These are phyloP conservation scores for Zootermopsis nevadensis DNA, from an alignment of 2,888 invertebrate species.

Conservation along the genomic window DNA sequence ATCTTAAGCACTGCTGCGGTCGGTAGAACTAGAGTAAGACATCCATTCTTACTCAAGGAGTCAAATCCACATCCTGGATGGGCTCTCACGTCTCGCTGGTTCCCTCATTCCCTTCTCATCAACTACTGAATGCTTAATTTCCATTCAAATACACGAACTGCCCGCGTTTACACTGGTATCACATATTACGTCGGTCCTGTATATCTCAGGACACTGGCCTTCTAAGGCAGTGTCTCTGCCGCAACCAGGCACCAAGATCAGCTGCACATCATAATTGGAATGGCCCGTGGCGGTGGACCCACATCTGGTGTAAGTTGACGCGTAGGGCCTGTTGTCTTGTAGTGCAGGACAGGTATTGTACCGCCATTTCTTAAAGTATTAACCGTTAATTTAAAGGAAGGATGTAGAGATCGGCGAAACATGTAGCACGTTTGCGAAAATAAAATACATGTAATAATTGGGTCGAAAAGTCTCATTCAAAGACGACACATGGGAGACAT, in stretches of 20 bases:
- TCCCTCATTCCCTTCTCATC: conserved; percentile 57
- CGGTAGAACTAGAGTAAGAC: background rate
- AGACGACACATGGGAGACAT: too few relatives aligned
- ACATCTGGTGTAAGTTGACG: too few relatives aligned
- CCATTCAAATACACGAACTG: conserved; percentile 57
- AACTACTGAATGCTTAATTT: conserved; percentile 60
- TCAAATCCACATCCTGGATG: conserved; percentile 33
- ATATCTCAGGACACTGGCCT: background rate
- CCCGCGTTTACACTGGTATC: conserved; percentile 24
- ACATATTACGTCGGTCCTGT: background rate
- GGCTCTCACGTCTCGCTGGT: background rate
- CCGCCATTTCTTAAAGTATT: too few relatives aligned
- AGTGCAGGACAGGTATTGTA: too few relatives aligned
- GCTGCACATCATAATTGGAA: too few relatives aligned
- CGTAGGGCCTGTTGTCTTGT: too few relatives aligned
- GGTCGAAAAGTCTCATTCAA: too few relatives aligned
- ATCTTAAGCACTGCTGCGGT: background rate
- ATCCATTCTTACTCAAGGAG: conserved; percentile 21
- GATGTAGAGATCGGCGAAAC: too few relatives aligned
- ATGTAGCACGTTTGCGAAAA: too few relatives aligned
- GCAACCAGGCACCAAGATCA: background rate
- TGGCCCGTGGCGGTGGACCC: too few relatives aligned
- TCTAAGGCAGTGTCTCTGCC: background rate
- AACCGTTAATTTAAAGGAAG: too few relatives aligned
- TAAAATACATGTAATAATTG: too few relatives aligned